Percentiles rank a stretch among this genome's conserved stretches.
Evolutionary conservation across 2,113 vertebrate species (phyloP).

Genomic region (Mastomys coucha): DNA sequence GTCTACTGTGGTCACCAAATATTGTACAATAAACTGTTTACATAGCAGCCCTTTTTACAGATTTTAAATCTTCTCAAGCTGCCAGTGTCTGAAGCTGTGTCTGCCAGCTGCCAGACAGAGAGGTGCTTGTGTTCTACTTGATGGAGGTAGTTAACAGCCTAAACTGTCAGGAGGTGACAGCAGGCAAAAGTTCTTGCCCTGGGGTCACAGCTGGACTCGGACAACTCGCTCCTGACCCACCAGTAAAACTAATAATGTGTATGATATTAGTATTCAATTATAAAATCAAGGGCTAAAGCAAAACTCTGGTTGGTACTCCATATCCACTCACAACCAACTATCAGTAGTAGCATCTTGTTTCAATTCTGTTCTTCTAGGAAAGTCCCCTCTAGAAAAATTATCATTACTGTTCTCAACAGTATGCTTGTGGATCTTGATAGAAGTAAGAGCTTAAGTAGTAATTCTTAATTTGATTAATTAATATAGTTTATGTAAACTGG

Average conservation of each 20-base stretch:
- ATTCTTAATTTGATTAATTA: slow-evolving; percentile 28
- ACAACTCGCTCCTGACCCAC: slow-evolving; percentile 88
- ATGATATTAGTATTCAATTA: slow-evolving; percentile 87
- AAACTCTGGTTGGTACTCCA: slow-evolving; percentile 71
- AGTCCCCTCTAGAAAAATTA: not conserved
- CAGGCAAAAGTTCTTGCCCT: slow-evolving; percentile 88
- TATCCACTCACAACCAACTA: slow-evolving; percentile 74
- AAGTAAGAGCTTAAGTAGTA: not conserved
- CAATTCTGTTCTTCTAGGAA: slow-evolving; percentile 10
- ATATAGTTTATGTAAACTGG: not conserved
- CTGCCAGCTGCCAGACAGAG: slow-evolving; percentile 91
- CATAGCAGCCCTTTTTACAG: slow-evolving; percentile 89
- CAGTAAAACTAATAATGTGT: slow-evolving; percentile 87
- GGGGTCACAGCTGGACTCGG: slow-evolving; percentile 90
- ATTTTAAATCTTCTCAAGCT: slow-evolving; percentile 91
- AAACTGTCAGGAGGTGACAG: slow-evolving; percentile 90
- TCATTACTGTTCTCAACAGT: not conserved
- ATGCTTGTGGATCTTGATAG: not conserved
- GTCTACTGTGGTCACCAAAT: slow-evolving; percentile 84
- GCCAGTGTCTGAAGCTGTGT: slow-evolving; percentile 83
- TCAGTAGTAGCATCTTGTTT: slow-evolving; percentile 53
- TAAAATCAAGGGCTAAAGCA: slow-evolving; percentile 76
- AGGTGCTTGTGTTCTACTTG: slow-evolving; percentile 88
- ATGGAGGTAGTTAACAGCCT: slow-evolving; percentile 90
- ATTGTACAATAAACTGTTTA: slow-evolving; percentile 90